phyloP scores from a whole-genome alignment of 2,888 invertebrate species.

The Lithophane socia region DNA sequence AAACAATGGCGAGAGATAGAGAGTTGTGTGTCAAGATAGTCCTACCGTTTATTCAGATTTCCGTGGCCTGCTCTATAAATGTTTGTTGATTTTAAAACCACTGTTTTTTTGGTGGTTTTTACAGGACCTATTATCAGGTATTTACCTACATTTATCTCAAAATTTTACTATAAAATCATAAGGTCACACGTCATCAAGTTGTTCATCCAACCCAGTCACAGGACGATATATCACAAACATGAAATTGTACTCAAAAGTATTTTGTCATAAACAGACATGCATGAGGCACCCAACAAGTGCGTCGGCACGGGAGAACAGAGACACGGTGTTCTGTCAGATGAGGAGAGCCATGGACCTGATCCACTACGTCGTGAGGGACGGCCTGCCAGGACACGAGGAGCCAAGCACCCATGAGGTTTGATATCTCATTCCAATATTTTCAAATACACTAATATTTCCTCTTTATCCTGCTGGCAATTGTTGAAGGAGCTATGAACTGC shows the following conservation, averaged over 20 bases:
- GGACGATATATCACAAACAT: neutral
- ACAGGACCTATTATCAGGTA: neutral
- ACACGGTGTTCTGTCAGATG: slow-evolving; percentile 99
- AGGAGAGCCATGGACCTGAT: slow-evolving; percentile 98
- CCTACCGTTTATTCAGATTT: slow-evolving; percentile 4
- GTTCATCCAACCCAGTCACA: neutral
- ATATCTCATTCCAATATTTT: slow-evolving; percentile 41
- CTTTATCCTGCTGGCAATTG: neutral
- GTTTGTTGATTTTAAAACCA: neutral
- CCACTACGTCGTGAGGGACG: slow-evolving; percentile 99
- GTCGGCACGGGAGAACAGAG: slow-evolving; percentile 98
- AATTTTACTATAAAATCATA: neutral
- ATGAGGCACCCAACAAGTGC: slow-evolving; percentile 98
- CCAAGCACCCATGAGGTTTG: slow-evolving; percentile 85
- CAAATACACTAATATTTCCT: slow-evolving; percentile 8
- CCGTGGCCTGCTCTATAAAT: neutral
- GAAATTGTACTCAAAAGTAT: neutral
- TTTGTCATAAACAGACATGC: slow-evolving; percentile 92
- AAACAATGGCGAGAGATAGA: slow-evolving; percentile 9
- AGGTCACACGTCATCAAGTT: neutral
- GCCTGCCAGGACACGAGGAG: slow-evolving; percentile 93
- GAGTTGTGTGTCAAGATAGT: slow-evolving; percentile 12
- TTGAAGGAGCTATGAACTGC: slow-evolving; percentile 9
- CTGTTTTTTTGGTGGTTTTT: neutral
- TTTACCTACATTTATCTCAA: neutral